Evolutionary conservation across 2,113 vertebrate genomes (phyloP).

Genomic region (Thryonomys swinderianus): DNA sequence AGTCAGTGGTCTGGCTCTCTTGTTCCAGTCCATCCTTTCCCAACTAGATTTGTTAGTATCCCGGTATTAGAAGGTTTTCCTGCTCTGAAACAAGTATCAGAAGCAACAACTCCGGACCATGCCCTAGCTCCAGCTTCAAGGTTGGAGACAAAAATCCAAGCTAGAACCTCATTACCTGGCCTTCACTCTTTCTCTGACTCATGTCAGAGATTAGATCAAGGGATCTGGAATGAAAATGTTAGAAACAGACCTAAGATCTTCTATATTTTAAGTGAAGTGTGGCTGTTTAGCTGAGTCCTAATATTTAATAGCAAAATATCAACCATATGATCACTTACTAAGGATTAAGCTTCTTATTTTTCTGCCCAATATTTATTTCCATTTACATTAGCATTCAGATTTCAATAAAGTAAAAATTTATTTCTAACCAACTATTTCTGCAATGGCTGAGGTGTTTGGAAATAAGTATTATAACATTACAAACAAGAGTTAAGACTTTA

Average conservation of each 20-base stretch:
- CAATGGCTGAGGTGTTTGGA: background rate
- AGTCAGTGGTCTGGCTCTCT: background rate
- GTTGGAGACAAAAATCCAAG: background rate
- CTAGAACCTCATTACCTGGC: background rate
- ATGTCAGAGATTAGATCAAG: background rate
- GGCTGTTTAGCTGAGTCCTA: background rate
- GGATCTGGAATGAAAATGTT: background rate
- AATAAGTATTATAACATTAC: background rate
- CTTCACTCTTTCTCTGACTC: background rate
- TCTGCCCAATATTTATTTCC: background rate
- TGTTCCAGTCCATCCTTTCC: background rate
- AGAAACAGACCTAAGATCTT: background rate
- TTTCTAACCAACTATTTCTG: conserved; percentile 43
- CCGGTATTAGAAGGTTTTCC: background rate
- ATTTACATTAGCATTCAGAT: background rate
- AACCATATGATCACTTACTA: background rate
- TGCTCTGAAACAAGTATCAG: background rate
- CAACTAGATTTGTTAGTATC: background rate
- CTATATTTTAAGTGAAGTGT: background rate
- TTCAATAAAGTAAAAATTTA: conserved; percentile 2
- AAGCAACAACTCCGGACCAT: background rate
- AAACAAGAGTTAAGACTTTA: conserved; percentile 1
- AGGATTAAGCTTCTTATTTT: background rate
- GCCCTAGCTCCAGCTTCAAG: background rate
- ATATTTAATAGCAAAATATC: background rate